Percentiles rank a stretch among this genome's conserved stretches.
Evolutionary conservation across 2,113 vertebrate species (phyloP).

Genomic region (Puntigrus tetrazona): DNA sequence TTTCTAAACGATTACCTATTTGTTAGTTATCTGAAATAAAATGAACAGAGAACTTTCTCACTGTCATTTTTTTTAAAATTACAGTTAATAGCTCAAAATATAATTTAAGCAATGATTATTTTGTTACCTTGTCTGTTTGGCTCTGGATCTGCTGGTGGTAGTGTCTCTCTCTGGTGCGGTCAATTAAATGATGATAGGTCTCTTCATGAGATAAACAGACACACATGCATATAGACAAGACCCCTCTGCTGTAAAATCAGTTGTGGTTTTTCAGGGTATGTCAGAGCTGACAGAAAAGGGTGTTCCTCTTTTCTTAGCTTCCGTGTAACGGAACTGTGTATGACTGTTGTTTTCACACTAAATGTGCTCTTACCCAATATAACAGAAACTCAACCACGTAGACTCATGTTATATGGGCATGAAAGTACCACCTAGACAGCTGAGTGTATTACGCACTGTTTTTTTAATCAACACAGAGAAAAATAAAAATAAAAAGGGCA

Average conservation of each 20-base stretch:
- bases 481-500: background rate
- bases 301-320: slow-evolving; percentile 75
- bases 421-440: background rate
- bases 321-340: slow-evolving; percentile 69
- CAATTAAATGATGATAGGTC: background rate
- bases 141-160: background rate
- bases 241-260: slow-evolving; percentile 47
- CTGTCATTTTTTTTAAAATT: background rate
- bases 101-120: background rate
- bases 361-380: slow-evolving; percentile 35
- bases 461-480: background rate
- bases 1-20: background rate
- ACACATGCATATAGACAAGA: background rate
- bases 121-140: slow-evolving; percentile 32
- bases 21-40: background rate
- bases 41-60: background rate
- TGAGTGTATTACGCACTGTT: background rate
- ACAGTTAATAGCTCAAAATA: background rate
- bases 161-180: background rate
- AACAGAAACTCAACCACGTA: background rate
- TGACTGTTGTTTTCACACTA: slow-evolving; percentile 50
- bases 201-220: background rate
- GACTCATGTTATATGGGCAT: background rate
- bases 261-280: slow-evolving; percentile 48
- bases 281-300: slow-evolving; percentile 57